These are phyloP conservation scores for Philopotamus ludificatus DNA, from an alignment of 1,140 invertebrate species.

Conservation along the genomic window DNA sequence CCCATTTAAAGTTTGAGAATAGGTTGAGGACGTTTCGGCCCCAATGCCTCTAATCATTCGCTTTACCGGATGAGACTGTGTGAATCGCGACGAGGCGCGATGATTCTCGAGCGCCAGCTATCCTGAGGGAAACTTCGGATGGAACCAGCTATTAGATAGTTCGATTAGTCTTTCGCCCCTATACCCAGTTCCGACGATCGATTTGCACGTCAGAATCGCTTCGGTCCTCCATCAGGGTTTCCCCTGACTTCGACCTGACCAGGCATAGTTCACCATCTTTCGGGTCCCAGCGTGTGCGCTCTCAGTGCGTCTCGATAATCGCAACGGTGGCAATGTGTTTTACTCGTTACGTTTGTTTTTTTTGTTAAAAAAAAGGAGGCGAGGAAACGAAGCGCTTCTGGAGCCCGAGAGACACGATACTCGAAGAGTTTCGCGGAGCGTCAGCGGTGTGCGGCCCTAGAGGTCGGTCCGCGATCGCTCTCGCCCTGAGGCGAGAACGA, in stretches of 20 bases:
- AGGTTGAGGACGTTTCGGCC: background rate
- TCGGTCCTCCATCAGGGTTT: slow-evolving; percentile 86
- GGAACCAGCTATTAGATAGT: slow-evolving; percentile 90
- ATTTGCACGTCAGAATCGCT: slow-evolving; percentile 91
- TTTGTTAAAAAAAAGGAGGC: background rate
- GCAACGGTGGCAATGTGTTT: slow-evolving; percentile 48
- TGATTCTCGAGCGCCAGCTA: slow-evolving; percentile 55
- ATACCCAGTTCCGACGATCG: slow-evolving; percentile 86
- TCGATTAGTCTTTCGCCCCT: slow-evolving; percentile 93
- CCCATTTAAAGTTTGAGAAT: slow-evolving; percentile 13
- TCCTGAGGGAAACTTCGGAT: slow-evolving; percentile 90
- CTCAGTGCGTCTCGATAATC: slow-evolving; percentile 59
- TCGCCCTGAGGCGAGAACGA: background rate
- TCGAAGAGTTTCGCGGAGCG: too few species aligned
- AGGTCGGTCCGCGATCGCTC: background rate
- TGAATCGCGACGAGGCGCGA: slow-evolving; percentile 42
- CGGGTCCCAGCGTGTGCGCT: slow-evolving; percentile 78
- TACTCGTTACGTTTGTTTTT: background rate
- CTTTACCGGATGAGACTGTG: slow-evolving; percentile 72
- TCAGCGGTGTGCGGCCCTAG: background rate
- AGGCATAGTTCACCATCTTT: slow-evolving; percentile 92
- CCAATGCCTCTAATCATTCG: slow-evolving; percentile 83
- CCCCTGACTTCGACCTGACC: slow-evolving; percentile 80
- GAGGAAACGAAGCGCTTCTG: background rate
- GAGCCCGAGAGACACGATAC: too few species aligned